phyloP scores from a whole-genome alignment of 2,797 vertebrate species.

The Gambusia yucatana region DNA sequence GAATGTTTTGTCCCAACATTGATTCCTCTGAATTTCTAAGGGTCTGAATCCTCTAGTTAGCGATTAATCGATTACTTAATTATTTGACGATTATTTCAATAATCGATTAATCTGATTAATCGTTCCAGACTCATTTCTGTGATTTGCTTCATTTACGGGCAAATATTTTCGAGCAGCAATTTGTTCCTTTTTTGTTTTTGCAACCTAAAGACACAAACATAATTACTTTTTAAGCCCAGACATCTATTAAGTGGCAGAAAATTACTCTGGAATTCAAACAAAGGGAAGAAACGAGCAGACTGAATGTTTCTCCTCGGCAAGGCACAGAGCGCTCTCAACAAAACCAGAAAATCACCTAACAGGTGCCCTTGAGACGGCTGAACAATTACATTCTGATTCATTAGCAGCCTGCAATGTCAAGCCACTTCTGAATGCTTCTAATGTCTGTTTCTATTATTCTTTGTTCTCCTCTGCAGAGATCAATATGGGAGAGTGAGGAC shows the following conservation, averaged over 20 bases:
- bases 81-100: too few species aligned
- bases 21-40: too few species aligned
- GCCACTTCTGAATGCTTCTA: conserved; percentile 10
- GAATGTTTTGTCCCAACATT: too few species aligned
- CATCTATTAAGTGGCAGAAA: conserved; percentile 4
- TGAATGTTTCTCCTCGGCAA: conserved; percentile 26
- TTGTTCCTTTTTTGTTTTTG: not conserved
- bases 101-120: too few species aligned
- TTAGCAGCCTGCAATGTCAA: conserved; percentile 29
- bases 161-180: not conserved
- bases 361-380: conserved; percentile 23
- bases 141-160: not conserved
- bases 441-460: conserved; percentile 27
- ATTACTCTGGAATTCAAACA: not conserved
- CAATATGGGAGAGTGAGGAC: conserved; percentile 6
- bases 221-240: conserved; percentile 1
- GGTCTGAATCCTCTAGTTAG: too few species aligned
- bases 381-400: conserved; percentile 12
- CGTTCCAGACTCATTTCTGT: not conserved
- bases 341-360: conserved; percentile 8
- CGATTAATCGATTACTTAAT: too few species aligned
- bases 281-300: conserved; percentile 6
- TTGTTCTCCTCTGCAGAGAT: conserved; percentile 8
- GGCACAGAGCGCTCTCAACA: conserved; percentile 9
- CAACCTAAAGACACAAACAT: not conserved